Percentiles rank a stretch among this genome's conserved stretches.
These are phyloP conservation scores for Hermodice carunculata DNA, from an alignment of 2,888 invertebrate genomes.

Conservation along the genomic window DNA sequence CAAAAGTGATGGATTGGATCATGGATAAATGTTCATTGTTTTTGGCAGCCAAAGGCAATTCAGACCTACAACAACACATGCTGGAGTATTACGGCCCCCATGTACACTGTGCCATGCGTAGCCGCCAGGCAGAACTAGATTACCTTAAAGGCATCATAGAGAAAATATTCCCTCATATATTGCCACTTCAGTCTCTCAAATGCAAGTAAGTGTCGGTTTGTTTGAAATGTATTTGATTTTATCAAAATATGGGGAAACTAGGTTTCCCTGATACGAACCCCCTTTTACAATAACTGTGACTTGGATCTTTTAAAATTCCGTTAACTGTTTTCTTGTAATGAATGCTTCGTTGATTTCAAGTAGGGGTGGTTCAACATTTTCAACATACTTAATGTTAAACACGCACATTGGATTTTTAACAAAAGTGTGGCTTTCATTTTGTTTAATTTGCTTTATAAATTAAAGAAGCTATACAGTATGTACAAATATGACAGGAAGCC, in stretches of 20 bases:
- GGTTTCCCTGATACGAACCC: neutral
- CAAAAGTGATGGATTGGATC: too few species aligned
- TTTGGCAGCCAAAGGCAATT: constrained; percentile 46
- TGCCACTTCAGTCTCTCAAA: constrained; percentile 66
- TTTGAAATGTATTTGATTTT: neutral
- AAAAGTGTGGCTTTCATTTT: too few species aligned
- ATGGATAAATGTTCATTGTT: too few species aligned
- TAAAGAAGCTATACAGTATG: too few species aligned
- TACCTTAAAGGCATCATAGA: constrained; percentile 66
- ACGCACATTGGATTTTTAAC: too few species aligned
- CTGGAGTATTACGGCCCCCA: constrained; percentile 63
- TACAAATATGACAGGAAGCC: too few species aligned
- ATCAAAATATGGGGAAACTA: neutral
- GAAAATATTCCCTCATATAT: constrained; percentile 66
- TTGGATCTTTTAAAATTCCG: too few species aligned
- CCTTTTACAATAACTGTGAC: neutral
- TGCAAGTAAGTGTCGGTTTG: constrained; percentile 55
- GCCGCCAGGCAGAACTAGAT: constrained; percentile 65
- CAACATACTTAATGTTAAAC: too few species aligned
- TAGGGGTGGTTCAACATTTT: too few species aligned
- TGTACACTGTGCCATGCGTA: constrained; percentile 67
- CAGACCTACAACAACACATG: constrained; percentile 62
- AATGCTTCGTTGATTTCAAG: too few species aligned
- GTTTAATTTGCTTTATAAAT: too few species aligned
- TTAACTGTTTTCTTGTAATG: too few species aligned